phyloP scores from a whole-genome alignment of 2,113 vertebrate genomes.

The Peromyscus californicus region DNA sequence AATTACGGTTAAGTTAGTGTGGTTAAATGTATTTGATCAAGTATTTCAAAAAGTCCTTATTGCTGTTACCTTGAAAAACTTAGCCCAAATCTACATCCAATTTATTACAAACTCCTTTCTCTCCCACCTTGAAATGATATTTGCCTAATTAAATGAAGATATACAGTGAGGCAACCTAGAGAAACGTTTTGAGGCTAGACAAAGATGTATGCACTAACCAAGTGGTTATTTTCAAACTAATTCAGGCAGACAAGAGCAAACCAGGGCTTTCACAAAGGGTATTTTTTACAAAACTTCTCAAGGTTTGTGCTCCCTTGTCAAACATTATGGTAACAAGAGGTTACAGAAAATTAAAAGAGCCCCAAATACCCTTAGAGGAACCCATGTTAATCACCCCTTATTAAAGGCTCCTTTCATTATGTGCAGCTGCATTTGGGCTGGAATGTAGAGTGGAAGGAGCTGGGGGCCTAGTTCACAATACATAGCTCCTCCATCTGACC shows the following conservation, averaged over 20 bases:
- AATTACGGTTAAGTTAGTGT: not conserved
- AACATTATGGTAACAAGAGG: not conserved
- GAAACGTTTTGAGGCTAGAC: not conserved
- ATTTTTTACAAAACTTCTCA: not conserved
- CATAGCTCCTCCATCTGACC: not conserved
- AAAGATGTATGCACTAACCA: not conserved
- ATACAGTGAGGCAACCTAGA: not conserved
- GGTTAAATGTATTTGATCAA: not conserved
- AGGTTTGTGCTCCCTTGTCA: not conserved
- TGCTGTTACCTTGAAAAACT: not conserved
- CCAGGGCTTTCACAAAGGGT: not conserved
- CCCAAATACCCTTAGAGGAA: conserved; percentile 11
- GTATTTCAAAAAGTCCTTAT: conserved; percentile 19
- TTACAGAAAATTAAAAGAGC: not conserved
- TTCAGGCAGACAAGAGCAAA: not conserved
- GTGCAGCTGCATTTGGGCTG: not conserved
- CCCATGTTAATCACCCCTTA: conserved; percentile 17
- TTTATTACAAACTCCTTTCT: not conserved
- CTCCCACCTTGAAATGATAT: not conserved
- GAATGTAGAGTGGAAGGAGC: not conserved
- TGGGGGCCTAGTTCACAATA: not conserved
- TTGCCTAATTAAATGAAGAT: not conserved
- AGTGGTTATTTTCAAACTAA: not conserved
- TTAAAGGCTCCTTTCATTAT: not conserved
- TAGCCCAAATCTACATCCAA: not conserved